phyloP scores from a whole-genome alignment of 2,113 vertebrate species.

The Halcyon malimbica region DNA sequence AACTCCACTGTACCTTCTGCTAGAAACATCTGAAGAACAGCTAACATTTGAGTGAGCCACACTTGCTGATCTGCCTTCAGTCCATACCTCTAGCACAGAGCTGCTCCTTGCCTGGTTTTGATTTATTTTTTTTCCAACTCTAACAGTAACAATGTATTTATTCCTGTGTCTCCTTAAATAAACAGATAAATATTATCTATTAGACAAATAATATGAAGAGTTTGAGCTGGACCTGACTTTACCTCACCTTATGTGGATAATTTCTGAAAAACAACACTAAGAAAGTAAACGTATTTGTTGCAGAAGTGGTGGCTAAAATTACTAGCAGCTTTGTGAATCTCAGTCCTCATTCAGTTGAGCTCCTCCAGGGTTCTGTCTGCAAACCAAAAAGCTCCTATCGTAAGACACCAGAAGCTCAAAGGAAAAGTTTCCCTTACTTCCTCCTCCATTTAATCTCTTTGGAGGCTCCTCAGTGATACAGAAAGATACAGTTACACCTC shows the following conservation, averaged over 20 bases:
- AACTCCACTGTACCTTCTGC: background rate
- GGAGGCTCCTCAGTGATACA: background rate
- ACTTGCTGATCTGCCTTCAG: background rate
- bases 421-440: background rate
- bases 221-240: background rate
- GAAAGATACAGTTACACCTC: slow-evolving; percentile 49
- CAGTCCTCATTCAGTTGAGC: background rate
- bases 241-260: background rate
- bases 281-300: background rate
- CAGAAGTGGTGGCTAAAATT: background rate
- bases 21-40: background rate
- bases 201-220: background rate
- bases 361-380: background rate
- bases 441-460: background rate
- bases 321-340: background rate
- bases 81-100: background rate
- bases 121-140: background rate
- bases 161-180: background rate
- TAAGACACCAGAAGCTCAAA: background rate
- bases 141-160: background rate
- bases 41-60: background rate
- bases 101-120: background rate
- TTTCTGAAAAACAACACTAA: background rate
- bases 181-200: too few species aligned
- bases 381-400: background rate